phyloP scores from a whole-genome alignment of 2,888 invertebrate species.

The Cryptus viduatorius region DNA sequence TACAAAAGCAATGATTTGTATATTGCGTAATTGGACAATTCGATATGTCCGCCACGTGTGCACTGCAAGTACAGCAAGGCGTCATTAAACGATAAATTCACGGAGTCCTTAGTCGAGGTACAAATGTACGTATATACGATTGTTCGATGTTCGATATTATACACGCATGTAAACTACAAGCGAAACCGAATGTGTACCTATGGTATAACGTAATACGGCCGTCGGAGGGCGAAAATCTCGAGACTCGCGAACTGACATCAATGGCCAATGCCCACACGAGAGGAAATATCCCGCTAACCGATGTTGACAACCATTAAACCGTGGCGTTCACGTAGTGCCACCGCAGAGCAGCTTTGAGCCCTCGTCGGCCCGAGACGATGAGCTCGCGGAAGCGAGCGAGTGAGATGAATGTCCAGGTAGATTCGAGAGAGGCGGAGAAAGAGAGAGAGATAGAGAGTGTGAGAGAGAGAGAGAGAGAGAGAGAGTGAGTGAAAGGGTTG shows the following conservation, averaged over 20 bases:
- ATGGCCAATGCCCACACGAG: conserved; percentile 83
- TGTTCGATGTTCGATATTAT: neutral
- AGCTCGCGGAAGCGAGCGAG: conserved; percentile 62
- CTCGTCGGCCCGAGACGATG: conserved; percentile 43
- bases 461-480: conserved; percentile 20
- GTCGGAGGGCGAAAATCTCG: conserved; percentile 64
- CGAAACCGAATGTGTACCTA: conserved; percentile 8
- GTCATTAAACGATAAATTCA: conserved; percentile 7
- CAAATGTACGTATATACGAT: conserved; percentile 9
- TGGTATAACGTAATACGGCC: conserved; percentile 47
- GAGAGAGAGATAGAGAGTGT: conserved; percentile 20
- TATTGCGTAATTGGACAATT: too few relatives aligned
- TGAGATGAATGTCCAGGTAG: conserved; percentile 34
- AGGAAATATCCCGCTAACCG: conserved; percentile 84
- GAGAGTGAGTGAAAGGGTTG: conserved; percentile 53
- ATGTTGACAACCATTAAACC: conserved; percentile 84
- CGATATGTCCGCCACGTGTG: neutral
- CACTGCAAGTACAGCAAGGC: neutral
- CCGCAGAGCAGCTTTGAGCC: conserved; percentile 55
- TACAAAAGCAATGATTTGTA: too few relatives aligned
- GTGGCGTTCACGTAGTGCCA: conserved; percentile 71
- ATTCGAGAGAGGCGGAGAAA: conserved; percentile 10
- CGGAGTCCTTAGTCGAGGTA: conserved; percentile 3
- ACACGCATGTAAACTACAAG: conserved; percentile 7
- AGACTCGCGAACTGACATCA: conserved; percentile 78